Percentiles rank a stretch among this genome's conserved stretches.
Conservation (phyloP, 2,113 vertebrate genomes). For the Lepisosteus oculatus region DNA sequence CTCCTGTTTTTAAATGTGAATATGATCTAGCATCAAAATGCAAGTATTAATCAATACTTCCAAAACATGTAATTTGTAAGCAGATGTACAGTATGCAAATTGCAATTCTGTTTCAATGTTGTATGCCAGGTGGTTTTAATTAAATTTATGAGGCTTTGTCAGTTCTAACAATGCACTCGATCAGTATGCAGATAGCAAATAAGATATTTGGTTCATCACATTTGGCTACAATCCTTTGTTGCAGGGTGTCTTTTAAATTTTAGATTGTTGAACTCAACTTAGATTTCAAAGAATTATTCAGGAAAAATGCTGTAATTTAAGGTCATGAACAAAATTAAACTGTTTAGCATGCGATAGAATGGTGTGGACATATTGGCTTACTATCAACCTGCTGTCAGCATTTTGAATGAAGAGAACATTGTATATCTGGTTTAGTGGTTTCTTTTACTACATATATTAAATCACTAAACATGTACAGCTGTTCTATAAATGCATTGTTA, state of each 20-base stretch:
- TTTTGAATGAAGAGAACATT: background rate
- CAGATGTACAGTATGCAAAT: background rate
- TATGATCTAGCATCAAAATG: background rate
- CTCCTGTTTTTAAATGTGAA: background rate
- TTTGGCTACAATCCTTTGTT: background rate
- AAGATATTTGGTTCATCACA: background rate
- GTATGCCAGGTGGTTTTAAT: background rate
- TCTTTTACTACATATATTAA: slow-evolving; percentile 1
- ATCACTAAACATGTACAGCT: background rate
- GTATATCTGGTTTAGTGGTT: background rate
- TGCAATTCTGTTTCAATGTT: background rate
- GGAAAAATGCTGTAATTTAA: no score
- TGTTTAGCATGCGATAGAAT: background rate
- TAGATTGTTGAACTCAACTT: background rate
- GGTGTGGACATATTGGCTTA: no score
- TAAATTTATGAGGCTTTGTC: background rate
- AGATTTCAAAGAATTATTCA: background rate
- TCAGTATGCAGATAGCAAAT: no score
- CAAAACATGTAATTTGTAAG: background rate
- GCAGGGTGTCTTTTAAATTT: no score
- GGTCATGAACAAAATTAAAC: background rate
- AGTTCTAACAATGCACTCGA: no score
- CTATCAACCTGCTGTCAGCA: no score
- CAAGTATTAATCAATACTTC: background rate
- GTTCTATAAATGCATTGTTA: background rate